phyloP scores from a whole-genome alignment of 1,140 invertebrate genomes.

The Tachypleus tridentatus region DNA sequence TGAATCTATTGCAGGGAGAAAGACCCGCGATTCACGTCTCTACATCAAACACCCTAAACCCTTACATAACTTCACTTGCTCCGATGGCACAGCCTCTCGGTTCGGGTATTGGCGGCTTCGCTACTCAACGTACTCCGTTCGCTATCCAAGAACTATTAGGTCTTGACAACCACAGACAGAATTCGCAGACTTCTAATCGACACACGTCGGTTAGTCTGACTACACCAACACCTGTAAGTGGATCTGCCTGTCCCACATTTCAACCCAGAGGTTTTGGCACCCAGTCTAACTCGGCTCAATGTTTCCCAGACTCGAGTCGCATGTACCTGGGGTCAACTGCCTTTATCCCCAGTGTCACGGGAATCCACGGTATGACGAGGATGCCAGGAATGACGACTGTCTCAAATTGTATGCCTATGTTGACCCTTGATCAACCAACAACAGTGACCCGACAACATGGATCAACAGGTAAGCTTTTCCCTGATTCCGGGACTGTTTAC shows the following conservation, averaged over 20 bases:
- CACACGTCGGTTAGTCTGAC: constrained; percentile 2
- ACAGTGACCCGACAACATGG: not conserved
- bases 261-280: too few relatives aligned
- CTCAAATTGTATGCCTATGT: constrained; percentile 37
- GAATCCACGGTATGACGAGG: too few relatives aligned
- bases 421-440: constrained; percentile 25
- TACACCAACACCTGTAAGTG: too few relatives aligned
- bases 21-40: not conserved
- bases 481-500: too few relatives aligned
- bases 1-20: constrained; percentile 18
- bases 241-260: too few relatives aligned
- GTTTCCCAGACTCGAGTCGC: constrained; percentile 32
- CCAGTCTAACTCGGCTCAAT: constrained; percentile 23
- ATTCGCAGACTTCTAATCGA: constrained; percentile 8
- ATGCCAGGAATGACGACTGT: too few relatives aligned
- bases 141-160: constrained; percentile 82
- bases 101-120: not conserved
- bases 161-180: constrained; percentile 37
- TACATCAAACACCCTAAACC: not conserved
- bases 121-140: constrained; percentile 66
- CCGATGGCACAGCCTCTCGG: not conserved
- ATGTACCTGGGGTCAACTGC: constrained; percentile 35
- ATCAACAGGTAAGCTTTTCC: too few relatives aligned
- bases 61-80: not conserved
- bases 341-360: constrained; percentile 47